Evolutionary conservation across 2,888 invertebrate genomes (phyloP).

Genomic region (Archips crataeganus): DNA sequence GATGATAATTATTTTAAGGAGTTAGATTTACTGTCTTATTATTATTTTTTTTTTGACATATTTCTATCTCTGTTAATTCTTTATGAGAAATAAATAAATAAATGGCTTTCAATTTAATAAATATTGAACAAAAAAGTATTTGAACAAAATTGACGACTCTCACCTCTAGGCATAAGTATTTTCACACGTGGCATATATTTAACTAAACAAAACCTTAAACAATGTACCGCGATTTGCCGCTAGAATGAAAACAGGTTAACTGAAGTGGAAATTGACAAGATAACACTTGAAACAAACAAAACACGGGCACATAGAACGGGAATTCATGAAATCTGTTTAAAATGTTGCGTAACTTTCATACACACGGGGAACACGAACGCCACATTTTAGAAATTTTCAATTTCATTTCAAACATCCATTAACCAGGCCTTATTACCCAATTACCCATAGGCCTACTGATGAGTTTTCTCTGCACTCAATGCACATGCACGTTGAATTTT

Average conservation of each 20-base stretch:
- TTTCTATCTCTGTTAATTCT: too few relatives aligned
- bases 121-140: too few relatives aligned
- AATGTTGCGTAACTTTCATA: not conserved
- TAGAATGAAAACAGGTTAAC: conserved; percentile 18
- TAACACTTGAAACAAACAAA: conserved; percentile 28
- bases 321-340: conserved; percentile 6
- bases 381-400: too few relatives aligned
- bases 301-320: not conserved
- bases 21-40: too few relatives aligned
- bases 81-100: too few relatives aligned
- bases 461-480: not conserved
- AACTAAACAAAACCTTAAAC: conserved; percentile 33
- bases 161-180: not conserved
- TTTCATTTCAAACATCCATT: too few relatives aligned
- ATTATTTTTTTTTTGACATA: too few relatives aligned
- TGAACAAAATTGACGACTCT: too few relatives aligned
- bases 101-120: too few relatives aligned
- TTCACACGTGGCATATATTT: conserved; percentile 22
- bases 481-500: conserved; percentile 1
- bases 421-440: too few relatives aligned
- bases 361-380: too few relatives aligned
- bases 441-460: not conserved
- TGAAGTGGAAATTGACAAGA: conserved; percentile 36
- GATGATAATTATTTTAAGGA: too few relatives aligned
- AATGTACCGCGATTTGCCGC: conserved; percentile 21